phyloP scores from a whole-genome alignment of 2,888 invertebrate species.

The Cosmia pyralina region DNA sequence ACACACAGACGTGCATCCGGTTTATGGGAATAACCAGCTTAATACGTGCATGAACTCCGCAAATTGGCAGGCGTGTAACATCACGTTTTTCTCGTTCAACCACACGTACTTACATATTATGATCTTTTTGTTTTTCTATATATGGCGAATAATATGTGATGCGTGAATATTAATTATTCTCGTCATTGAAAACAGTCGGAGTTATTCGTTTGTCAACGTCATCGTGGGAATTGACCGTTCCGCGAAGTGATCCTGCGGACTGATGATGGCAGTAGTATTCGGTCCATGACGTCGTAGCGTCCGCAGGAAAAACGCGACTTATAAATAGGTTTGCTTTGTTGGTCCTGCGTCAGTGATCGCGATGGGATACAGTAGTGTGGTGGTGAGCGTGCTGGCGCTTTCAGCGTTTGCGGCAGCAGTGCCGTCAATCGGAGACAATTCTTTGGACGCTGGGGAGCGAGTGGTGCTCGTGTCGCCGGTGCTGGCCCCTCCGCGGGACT shows the following conservation, averaged over 20 bases:
- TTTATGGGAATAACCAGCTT: conserved; percentile 84
- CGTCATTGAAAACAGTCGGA: conserved; percentile 56
- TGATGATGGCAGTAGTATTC: conserved; percentile 59
- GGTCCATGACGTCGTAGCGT: conserved; percentile 77
- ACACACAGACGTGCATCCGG: conserved; percentile 75
- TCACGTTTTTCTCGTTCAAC: conserved; percentile 65
- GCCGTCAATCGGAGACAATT: conserved; percentile 81
- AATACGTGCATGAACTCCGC: conserved; percentile 77
- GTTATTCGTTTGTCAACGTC: conserved; percentile 70
- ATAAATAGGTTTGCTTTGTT: conserved; percentile 85
- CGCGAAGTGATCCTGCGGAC: conserved; percentile 70
- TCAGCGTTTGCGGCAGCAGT: conserved; percentile 72
- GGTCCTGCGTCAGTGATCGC: conserved; percentile 84
- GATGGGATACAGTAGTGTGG: conserved; percentile 83
- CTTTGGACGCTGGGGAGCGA: conserved; percentile 79
- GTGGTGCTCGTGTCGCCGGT: conserved; percentile 85
- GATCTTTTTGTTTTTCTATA: conserved; percentile 36
- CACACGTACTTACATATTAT: conserved; percentile 31
- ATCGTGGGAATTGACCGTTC: conserved; percentile 77
- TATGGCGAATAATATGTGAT: conserved; percentile 27
- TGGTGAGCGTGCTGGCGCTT: conserved; percentile 79
- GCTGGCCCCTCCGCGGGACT: conserved; percentile 83
- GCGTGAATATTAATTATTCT: conserved; percentile 43
- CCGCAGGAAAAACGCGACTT: conserved; percentile 80
- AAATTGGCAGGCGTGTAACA: conserved; percentile 75